phyloP scores from a whole-genome alignment of 2,888 invertebrate species.

The Ichneumoninae sp. region DNA sequence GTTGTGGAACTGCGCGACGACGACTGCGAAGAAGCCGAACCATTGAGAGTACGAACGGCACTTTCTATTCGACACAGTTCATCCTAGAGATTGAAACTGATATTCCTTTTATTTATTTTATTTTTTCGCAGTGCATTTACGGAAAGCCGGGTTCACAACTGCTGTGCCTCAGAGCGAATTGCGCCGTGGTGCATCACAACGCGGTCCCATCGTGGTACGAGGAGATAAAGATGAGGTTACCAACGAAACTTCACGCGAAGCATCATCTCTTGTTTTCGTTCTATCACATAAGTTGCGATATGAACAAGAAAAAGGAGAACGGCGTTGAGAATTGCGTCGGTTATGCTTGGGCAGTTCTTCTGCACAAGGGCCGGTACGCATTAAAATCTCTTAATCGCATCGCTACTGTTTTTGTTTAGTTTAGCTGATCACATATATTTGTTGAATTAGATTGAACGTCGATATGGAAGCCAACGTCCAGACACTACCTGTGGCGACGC shows the following conservation, averaged over 20 bases:
- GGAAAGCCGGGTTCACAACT: constrained; percentile 88
- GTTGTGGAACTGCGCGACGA: constrained; percentile 94
- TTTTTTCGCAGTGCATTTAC: constrained; percentile 89
- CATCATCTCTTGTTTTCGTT: constrained; percentile 98
- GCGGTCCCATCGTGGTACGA: constrained; percentile 96
- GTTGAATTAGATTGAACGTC: constrained; percentile 88
- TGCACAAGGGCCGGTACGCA: constrained; percentile 89
- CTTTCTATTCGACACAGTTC: background rate
- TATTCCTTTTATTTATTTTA: background rate
- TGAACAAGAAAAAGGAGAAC: constrained; percentile 91
- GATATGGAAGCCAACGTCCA: constrained; percentile 88
- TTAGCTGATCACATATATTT: background rate
- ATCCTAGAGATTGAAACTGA: background rate
- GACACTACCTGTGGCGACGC: constrained; percentile 93
- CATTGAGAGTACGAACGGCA: constrained; percentile 88
- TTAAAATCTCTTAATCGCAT: background rate
- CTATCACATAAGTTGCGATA: constrained; percentile 97
- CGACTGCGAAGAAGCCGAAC: constrained; percentile 89
- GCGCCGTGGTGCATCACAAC: constrained; percentile 95
- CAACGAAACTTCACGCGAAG: constrained; percentile 92
- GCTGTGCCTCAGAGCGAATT: constrained; percentile 89
- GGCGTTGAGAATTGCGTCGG: constrained; percentile 94
- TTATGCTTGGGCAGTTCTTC: constrained; percentile 96
- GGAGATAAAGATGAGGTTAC: constrained; percentile 96
- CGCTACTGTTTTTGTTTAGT: background rate